Conservation (phyloP, 2,888 invertebrate genomes). For the Eledona agricola region DNA sequence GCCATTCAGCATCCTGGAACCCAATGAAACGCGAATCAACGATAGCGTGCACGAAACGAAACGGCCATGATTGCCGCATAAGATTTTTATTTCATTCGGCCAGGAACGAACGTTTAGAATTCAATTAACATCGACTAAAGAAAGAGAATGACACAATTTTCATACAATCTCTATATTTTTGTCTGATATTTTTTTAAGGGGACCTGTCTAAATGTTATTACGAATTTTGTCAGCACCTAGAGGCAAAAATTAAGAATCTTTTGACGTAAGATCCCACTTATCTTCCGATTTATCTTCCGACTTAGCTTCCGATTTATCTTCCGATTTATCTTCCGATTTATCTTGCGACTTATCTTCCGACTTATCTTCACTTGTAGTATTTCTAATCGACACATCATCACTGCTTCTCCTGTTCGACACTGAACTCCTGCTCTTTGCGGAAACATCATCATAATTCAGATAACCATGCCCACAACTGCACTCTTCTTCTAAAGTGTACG, state of each 20-base stretch:
- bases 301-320: not conserved
- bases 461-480: conserved; percentile 15
- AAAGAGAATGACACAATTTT: no score
- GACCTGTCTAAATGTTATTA: no score
- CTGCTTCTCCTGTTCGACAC: not conserved
- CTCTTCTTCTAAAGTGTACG: conserved; percentile 17
- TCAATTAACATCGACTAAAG: no score
- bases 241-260: no score
- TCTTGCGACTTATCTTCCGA: conserved; percentile 6
- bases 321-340: conserved; percentile 1
- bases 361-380: conserved; percentile 11
- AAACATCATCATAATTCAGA: conserved; percentile 10
- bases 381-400: conserved; percentile 6
- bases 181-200: no score
- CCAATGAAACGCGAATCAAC: conserved; percentile 33
- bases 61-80: conserved; percentile 24
- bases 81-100: conserved; percentile 22
- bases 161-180: no score
- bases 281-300: not conserved
- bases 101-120: no score
- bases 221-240: no score
- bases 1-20: conserved; percentile 33
- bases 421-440: conserved; percentile 2
- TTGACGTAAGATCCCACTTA: no score
- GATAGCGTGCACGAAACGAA: conserved; percentile 21